These are phyloP conservation scores for Drosophila miranda DNA, from an alignment of 1,140 invertebrate species.

Conservation along the genomic window DNA sequence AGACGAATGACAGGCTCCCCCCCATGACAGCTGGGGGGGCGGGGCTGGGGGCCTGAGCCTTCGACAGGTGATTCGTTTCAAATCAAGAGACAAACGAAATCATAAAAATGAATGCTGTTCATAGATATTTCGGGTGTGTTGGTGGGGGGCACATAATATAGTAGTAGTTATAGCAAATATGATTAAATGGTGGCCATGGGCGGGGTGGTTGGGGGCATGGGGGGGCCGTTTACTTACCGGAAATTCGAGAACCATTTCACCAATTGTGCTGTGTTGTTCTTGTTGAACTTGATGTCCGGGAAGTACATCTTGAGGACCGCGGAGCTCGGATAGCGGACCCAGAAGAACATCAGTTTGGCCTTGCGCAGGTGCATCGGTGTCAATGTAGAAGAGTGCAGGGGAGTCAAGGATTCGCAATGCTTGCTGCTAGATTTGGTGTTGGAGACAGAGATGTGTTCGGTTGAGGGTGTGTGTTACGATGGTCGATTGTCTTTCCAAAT, in stretches of 20 bases:
- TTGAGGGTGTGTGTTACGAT: constrained; percentile 9
- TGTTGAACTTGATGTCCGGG: constrained; percentile 99
- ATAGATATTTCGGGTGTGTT: constrained; percentile 19
- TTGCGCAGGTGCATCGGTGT: constrained; percentile 99
- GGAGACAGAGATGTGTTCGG: constrained; percentile 10
- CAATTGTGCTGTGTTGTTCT: constrained; percentile 99
- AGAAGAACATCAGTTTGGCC: constrained; percentile 99
- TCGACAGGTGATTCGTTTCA: constrained; percentile 68
- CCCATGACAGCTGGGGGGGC: constrained; percentile 42
- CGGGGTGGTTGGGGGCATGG: too few species aligned
- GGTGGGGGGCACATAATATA: neutral
- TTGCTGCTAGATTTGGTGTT: constrained; percentile 59
- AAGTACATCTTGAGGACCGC: constrained; percentile 99
- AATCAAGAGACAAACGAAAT: constrained; percentile 41
- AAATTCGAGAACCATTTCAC: constrained; percentile 99
- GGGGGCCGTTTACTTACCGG: constrained; percentile 88
- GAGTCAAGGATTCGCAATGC: constrained; percentile 87
- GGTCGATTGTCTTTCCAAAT: constrained; percentile 61
- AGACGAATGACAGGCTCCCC: constrained; percentile 46
- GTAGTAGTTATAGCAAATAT: constrained; percentile 1
- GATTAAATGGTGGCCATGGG: constrained; percentile 2
- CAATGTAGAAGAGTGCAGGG: constrained; percentile 95
- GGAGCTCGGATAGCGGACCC: constrained; percentile 99
- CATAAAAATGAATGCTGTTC: constrained; percentile 76
- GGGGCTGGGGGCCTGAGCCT: constrained; percentile 44